Conservation (phyloP, 2,113 vertebrate species). For the Seriola quinqueradiata region DNA sequence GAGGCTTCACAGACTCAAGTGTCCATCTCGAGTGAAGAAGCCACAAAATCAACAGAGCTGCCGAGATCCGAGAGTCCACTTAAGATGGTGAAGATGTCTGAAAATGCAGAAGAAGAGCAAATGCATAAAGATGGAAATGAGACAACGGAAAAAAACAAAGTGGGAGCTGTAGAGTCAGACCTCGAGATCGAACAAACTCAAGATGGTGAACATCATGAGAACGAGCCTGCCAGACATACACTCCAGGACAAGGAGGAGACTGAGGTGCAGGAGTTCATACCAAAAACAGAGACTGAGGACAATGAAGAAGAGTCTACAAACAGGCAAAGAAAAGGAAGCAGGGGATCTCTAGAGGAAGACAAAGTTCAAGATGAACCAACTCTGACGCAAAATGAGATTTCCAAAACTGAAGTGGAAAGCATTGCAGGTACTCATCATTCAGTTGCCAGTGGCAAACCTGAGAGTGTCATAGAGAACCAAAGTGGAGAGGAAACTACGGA, state of each 20-base stretch:
- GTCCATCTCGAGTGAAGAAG: not conserved
- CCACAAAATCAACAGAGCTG: not conserved
- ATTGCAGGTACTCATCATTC: conserved; percentile 23
- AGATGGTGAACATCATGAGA: conserved; percentile 19
- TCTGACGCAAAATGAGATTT: conserved; percentile 14
- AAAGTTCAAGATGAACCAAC: conserved; percentile 8
- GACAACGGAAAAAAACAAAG: conserved; percentile 9
- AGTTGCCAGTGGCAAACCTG: conserved; percentile 14
- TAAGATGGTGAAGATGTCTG: not conserved
- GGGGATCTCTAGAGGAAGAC: conserved; percentile 10
- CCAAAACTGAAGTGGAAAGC: conserved; percentile 61
- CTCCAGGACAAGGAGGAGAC: conserved; percentile 9
- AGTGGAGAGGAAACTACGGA: conserved; percentile 18
- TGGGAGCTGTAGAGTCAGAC: conserved; percentile 33
- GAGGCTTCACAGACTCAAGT: not conserved
- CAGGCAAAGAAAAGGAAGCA: conserved; percentile 10
- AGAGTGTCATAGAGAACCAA: conserved; percentile 27
- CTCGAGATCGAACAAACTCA: conserved; percentile 21
- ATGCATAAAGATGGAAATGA: not conserved
- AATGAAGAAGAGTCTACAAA: conserved; percentile 23
- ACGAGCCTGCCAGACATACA: conserved; percentile 15
- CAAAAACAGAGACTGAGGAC: conserved; percentile 27
- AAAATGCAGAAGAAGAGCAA: not conserved
- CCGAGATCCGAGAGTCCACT: conserved; percentile 25
- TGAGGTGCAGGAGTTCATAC: conserved; percentile 3